Evolutionary conservation across 2,888 invertebrate genomes (phyloP).

Genomic region (Blera fallax): DNA sequence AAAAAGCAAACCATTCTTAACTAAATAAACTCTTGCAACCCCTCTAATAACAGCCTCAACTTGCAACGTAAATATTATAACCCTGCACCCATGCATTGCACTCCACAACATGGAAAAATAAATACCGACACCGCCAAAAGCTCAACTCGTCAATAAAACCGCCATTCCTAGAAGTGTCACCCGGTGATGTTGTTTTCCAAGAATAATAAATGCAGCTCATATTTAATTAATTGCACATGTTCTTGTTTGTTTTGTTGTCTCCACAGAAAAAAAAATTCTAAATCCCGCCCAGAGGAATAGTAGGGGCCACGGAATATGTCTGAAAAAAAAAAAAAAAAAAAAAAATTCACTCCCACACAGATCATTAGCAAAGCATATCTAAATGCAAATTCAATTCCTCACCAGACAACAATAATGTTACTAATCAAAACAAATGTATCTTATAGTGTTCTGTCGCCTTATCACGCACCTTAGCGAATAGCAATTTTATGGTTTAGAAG

Average conservation of each 20-base stretch:
- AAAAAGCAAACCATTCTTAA: no score
- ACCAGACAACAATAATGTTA: conserved; percentile 33
- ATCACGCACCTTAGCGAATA: conserved; percentile 48
- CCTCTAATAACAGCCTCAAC: no score
- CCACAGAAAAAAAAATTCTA: neutral
- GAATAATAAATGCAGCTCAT: conserved; percentile 49
- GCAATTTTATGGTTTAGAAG: conserved; percentile 42
- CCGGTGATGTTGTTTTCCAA: conserved; percentile 2
- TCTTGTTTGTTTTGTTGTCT: neutral
- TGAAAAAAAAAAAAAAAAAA: no score
- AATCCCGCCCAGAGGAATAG: no score
- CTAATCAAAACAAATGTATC: conserved; percentile 65
- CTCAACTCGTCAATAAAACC: neutral
- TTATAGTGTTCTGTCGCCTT: conserved; percentile 53
- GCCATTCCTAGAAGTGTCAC: conserved; percentile 25
- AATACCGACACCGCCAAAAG: neutral
- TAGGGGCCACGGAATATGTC: no score
- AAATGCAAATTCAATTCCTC: conserved; percentile 52
- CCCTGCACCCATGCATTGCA: neutral
- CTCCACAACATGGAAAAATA: neutral
- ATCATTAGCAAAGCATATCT: conserved; percentile 39
- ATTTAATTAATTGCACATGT: conserved; percentile 44
- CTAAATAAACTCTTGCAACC: no score
- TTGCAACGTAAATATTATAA: neutral
- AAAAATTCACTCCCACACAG: conserved; percentile 26